Conservation (phyloP, 2,113 vertebrate species). For the Entelurus aequoreus region DNA sequence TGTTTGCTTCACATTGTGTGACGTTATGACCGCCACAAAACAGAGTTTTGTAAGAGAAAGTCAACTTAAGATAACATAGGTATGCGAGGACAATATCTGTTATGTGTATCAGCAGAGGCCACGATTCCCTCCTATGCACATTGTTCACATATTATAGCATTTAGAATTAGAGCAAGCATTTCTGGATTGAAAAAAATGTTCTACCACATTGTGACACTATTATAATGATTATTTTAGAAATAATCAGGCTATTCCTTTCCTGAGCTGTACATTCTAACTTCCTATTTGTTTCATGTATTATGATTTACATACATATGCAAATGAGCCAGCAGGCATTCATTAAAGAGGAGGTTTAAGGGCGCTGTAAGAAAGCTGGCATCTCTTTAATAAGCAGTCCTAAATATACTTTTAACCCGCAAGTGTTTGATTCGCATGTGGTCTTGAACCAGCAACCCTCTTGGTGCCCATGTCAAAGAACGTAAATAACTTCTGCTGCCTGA, state of each 20-base stretch:
- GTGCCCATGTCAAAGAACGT: no score
- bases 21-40: neutral
- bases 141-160: neutral
- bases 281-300: neutral
- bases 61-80: constrained; percentile 50
- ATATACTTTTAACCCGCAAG: no score
- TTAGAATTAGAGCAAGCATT: constrained; percentile 2
- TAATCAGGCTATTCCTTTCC: neutral
- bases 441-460: no score
- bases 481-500: no score
- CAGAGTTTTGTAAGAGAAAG: constrained; percentile 33
- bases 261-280: neutral
- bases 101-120: constrained; percentile 6
- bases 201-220: neutral
- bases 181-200: neutral
- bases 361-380: no score
- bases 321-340: no score
- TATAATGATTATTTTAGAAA: neutral
- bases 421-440: no score
- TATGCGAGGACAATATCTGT: constrained; percentile 24
- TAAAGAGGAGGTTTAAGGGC: no score
- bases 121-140: neutral
- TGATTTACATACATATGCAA: neutral
- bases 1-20: constrained; percentile 13
- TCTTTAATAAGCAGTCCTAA: no score